These are phyloP conservation scores for Chunga burmeisteri DNA, from an alignment of 2,113 vertebrate genomes.

Conservation along the genomic window DNA sequence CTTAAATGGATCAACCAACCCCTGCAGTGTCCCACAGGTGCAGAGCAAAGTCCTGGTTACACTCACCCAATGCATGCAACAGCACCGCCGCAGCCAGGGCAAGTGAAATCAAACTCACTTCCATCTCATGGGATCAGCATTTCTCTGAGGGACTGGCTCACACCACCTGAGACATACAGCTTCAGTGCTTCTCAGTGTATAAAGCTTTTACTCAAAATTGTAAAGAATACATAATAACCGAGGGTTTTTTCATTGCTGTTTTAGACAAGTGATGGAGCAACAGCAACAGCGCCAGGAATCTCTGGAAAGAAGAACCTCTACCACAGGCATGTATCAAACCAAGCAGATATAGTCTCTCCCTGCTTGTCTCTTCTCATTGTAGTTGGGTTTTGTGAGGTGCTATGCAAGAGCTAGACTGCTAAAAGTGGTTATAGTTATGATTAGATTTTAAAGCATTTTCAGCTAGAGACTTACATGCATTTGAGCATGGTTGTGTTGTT, in stretches of 20 bases:
- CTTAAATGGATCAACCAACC: background rate
- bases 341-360: background rate
- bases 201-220: background rate
- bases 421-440: background rate
- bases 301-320: slow-evolving; percentile 90
- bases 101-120: background rate
- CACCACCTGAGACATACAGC: background rate
- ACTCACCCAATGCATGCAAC: fast-evolving
- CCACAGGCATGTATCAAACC: slow-evolving; percentile 82
- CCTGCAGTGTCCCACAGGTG: background rate
- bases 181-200: background rate
- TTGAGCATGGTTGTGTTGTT: background rate
- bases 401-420: background rate
- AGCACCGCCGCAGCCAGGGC: background rate
- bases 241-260: slow-evolving; percentile 11
- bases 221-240: background rate
- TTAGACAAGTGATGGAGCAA: slow-evolving; percentile 95
- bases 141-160: background rate
- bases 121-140: background rate
- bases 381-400: background rate
- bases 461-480: background rate
- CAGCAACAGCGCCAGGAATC: slow-evolving; percentile 87
- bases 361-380: background rate
- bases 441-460: background rate
- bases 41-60: background rate